Conservation (phyloP, 1,140 invertebrate genomes). For the Apocrypta bakeri region DNA sequence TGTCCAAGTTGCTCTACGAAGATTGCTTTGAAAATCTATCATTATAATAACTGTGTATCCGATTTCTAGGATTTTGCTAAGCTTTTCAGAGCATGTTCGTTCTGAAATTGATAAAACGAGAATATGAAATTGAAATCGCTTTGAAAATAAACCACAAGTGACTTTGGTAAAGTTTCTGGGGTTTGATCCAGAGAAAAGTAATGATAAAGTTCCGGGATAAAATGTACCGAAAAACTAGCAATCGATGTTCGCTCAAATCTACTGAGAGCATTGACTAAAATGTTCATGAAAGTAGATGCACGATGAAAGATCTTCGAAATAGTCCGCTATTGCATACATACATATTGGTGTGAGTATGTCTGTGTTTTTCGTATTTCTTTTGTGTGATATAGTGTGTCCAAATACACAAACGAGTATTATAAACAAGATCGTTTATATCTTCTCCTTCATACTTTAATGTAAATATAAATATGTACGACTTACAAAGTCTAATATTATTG, state of each 20-base stretch:
- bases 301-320: slow-evolving; percentile 63
- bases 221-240: slow-evolving; percentile 17
- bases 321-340: slow-evolving; percentile 57
- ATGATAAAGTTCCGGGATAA: slow-evolving; percentile 51
- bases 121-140: slow-evolving; percentile 22
- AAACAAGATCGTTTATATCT: no score
- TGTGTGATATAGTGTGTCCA: no score
- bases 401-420: slow-evolving; percentile 66
- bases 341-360: slow-evolving; percentile 45
- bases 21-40: slow-evolving; percentile 67
- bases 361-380: no score
- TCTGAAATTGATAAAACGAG: slow-evolving; percentile 27
- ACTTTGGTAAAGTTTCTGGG: slow-evolving; percentile 41
- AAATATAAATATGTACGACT: slow-evolving; percentile 65
- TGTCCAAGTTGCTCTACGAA: slow-evolving; percentile 57
- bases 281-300: slow-evolving; percentile 13
- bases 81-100: slow-evolving; percentile 7
- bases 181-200: slow-evolving; percentile 39
- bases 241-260: neutral
- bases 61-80: neutral
- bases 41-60: slow-evolving; percentile 47
- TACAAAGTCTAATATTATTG: slow-evolving; percentile 60
- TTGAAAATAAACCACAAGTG: slow-evolving; percentile 42
- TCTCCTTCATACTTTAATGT: slow-evolving; percentile 58
- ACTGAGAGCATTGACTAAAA: neutral